phyloP scores from a whole-genome alignment of 2,888 invertebrate species.

The Thyatira batis region DNA sequence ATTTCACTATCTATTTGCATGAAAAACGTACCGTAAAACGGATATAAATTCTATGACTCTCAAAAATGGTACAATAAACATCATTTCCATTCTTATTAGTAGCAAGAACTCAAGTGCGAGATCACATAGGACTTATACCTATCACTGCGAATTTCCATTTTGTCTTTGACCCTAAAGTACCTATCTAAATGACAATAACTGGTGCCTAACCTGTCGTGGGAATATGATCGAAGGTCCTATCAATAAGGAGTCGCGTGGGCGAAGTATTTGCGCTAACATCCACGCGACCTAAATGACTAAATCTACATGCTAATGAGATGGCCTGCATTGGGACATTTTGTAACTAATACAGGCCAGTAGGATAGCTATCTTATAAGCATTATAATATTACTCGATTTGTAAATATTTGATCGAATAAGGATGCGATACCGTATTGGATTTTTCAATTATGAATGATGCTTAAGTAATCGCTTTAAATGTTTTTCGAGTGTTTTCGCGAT shows the following conservation, averaged over 20 bases:
- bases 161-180: neutral
- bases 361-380: constrained; percentile 20
- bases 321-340: neutral
- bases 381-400: constrained; percentile 16
- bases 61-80: no score
- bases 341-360: constrained; percentile 4
- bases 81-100: no score
- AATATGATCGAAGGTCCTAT: constrained; percentile 38
- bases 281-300: constrained; percentile 62
- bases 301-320: constrained; percentile 48
- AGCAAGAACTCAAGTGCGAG: no score
- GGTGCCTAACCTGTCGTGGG: neutral
- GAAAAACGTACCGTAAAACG: no score
- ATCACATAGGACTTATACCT: no score
- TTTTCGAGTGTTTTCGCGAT: no score
- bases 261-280: constrained; percentile 45
- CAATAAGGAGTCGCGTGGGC: constrained; percentile 52
- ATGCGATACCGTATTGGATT: no score
- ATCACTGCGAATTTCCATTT: neutral
- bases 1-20: no score
- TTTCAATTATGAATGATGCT: no score
- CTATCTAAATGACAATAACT: neutral
- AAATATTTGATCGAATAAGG: no score
- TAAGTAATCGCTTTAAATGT: no score
- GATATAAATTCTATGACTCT: no score